Evolutionary conservation across 1,140 invertebrate species (phyloP).

Genomic region (Zaprionus vittiger): DNA sequence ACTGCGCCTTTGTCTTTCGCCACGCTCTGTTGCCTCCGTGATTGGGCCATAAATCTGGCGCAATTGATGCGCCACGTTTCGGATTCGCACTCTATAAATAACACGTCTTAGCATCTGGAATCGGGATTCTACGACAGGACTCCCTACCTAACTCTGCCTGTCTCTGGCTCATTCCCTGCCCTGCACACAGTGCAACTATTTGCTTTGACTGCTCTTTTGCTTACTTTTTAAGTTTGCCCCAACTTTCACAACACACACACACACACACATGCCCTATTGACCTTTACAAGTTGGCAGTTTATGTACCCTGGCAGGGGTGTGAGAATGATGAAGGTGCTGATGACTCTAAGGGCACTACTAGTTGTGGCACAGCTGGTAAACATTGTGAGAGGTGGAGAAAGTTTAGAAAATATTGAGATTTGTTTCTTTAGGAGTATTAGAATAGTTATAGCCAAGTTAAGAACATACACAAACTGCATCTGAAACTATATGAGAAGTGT

Average conservation of each 20-base stretch:
- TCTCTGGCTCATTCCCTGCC: neutral
- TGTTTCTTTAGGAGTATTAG: neutral
- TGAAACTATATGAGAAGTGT: too few relatives aligned
- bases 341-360: neutral
- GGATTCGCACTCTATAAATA: constrained; percentile 39
- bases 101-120: constrained; percentile 32
- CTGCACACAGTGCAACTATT: neutral
- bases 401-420: neutral
- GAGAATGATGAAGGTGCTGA: neutral
- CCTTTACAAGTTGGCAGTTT: constrained; percentile 32
- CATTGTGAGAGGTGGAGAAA: neutral
- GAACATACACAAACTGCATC: too few relatives aligned
- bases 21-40: constrained; percentile 18
- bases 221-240: constrained; percentile 23
- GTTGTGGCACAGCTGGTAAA: neutral
- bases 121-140: constrained; percentile 6
- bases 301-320: constrained; percentile 13
- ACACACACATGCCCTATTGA: constrained; percentile 38
- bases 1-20: constrained; percentile 50
- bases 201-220: constrained; percentile 12
- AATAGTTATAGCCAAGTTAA: too few relatives aligned
- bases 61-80: constrained; percentile 44
- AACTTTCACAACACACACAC: constrained; percentile 16
- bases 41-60: constrained; percentile 64
- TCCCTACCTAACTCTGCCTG: neutral